These are phyloP conservation scores for Dipodomys merriami DNA, from an alignment of 2,113 vertebrate species.

Conservation along the genomic window DNA sequence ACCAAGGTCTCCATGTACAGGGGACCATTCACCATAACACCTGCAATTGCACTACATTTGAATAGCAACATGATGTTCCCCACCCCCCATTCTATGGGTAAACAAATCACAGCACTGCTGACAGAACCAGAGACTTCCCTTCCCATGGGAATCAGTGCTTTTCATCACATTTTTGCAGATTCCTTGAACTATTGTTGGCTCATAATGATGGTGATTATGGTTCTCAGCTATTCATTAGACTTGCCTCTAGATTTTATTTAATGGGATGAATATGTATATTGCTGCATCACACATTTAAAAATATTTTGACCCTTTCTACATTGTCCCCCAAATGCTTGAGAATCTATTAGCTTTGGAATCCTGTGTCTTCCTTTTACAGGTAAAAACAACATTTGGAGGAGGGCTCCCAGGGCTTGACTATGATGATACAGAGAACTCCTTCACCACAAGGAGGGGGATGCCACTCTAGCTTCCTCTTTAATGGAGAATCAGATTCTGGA, in stretches of 20 bases:
- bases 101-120: neutral
- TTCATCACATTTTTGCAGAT: neutral
- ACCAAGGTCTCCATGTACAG: neutral
- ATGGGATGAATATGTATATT: neutral
- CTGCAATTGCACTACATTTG: neutral
- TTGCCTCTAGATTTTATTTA: neutral
- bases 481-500: neutral
- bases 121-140: neutral
- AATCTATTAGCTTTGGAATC: neutral
- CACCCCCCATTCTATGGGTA: neutral
- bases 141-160: neutral
- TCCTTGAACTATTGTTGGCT: neutral
- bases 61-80: neutral
- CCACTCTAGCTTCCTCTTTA: neutral
- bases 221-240: constrained; percentile 5
- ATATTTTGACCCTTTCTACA: neutral
- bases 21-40: no score
- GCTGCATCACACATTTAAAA: neutral
- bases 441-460: no score
- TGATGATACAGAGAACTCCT: neutral
- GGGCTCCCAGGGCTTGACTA: neutral
- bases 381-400: neutral
- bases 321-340: neutral
- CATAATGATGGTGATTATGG: neutral
- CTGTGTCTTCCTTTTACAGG: neutral